phyloP scores from a whole-genome alignment of 2,888 invertebrate genomes.

The Agrochola lychnidis region DNA sequence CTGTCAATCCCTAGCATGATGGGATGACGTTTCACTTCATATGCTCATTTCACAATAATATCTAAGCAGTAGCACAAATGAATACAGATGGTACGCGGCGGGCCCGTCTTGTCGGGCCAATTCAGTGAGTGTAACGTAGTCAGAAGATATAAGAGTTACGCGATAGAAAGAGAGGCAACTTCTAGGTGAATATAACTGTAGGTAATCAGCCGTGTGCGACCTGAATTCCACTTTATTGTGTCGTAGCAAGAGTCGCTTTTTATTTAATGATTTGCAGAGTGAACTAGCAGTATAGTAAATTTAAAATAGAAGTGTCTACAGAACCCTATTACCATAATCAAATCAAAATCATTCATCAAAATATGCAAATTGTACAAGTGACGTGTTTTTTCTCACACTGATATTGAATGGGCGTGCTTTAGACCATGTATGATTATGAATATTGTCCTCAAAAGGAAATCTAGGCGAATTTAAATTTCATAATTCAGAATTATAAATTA shows the following conservation, averaged over 20 bases:
- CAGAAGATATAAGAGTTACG: too few species aligned
- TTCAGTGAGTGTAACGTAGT: too few species aligned
- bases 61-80: background rate
- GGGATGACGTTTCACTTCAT: background rate
- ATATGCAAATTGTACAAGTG: slow-evolving; percentile 36
- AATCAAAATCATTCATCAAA: slow-evolving; percentile 7
- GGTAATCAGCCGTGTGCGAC: too few species aligned
- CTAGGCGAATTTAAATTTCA: slow-evolving; percentile 10
- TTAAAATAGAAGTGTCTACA: slow-evolving; percentile 2
- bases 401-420: slow-evolving; percentile 43
- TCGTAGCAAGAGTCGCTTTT: too few species aligned
- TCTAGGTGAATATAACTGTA: too few species aligned
- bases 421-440: slow-evolving; percentile 28
- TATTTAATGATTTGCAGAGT: too few species aligned
- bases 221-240: too few species aligned
- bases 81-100: too few species aligned
- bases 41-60: background rate
- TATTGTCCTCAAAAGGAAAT: slow-evolving; percentile 37
- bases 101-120: too few species aligned
- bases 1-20: too few species aligned
- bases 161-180: too few species aligned
- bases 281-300: too few species aligned
- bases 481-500: slow-evolving; percentile 13
- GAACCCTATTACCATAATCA: slow-evolving; percentile 10
- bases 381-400: slow-evolving; percentile 33